Conservation (phyloP, 2,113 vertebrate genomes). For the Cathartes aura region DNA sequence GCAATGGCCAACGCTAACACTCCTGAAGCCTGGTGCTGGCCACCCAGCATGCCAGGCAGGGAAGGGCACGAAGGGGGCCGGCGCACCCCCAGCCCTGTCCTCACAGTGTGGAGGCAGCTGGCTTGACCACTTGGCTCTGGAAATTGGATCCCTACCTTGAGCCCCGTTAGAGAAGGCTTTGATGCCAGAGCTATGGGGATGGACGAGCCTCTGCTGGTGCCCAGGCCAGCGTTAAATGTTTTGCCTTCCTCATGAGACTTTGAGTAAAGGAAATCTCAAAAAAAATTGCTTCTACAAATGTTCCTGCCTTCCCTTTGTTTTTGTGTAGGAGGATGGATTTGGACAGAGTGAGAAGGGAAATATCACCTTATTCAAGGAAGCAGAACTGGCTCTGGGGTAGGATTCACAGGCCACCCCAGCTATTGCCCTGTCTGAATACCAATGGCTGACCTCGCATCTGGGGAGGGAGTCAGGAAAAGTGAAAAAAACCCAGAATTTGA, state of each 20-base stretch:
- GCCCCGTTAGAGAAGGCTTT: neutral
- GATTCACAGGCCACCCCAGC: neutral
- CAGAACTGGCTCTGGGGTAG: neutral
- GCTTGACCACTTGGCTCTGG: neutral
- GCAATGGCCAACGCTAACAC: accelerated
- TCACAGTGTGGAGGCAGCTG: neutral
- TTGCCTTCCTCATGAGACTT: neutral
- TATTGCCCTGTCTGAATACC: neutral
- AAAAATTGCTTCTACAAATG: neutral
- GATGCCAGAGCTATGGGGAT: neutral
- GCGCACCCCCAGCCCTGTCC: neutral
- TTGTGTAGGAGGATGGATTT: neutral
- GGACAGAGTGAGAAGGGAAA: neutral
- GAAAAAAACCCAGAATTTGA: neutral
- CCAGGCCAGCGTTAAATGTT: neutral
- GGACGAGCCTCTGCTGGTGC: neutral
- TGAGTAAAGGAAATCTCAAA: neutral
- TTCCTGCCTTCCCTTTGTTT: neutral
- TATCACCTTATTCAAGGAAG: neutral
- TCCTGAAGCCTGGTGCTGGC: neutral
- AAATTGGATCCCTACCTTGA: neutral
- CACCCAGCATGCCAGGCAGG: accelerated
- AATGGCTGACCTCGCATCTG: neutral
- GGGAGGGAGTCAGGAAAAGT: neutral
- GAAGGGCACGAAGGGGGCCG: neutral